A percentile compares a stretch with the other conserved stretches of the same genome.
Evolutionary conservation across 2,888 invertebrate genomes (phyloP).

Genomic region (Spisula solida): DNA sequence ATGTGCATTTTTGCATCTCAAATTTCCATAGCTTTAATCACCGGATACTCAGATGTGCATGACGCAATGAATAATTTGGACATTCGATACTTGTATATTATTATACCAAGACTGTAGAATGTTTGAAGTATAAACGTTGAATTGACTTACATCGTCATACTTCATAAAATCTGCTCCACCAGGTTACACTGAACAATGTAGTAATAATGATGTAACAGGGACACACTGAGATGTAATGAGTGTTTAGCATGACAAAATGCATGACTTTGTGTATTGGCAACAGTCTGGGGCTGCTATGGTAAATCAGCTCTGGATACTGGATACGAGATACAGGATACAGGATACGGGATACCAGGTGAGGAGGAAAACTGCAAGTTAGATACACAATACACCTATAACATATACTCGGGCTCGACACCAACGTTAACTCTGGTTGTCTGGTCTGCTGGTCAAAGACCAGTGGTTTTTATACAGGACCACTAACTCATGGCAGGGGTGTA

Average conservation of each 20-base stretch:
- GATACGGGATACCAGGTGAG: too few relatives aligned
- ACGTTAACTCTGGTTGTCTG: too few relatives aligned
- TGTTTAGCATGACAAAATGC: slow-evolving; percentile 16
- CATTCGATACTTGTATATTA: not conserved
- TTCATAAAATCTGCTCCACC: not conserved
- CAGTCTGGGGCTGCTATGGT: not conserved
- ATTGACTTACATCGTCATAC: not conserved
- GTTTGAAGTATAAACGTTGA: not conserved
- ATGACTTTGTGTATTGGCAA: not conserved
- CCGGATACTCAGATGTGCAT: not conserved
- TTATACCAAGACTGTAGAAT: not conserved
- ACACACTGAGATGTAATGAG: not conserved
- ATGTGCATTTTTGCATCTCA: slow-evolving; percentile 19
- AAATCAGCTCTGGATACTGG: too few relatives aligned
- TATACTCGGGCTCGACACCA: too few relatives aligned
- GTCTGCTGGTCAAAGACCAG: too few relatives aligned
- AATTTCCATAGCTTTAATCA: not conserved
- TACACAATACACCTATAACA: too few relatives aligned
- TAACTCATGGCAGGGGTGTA: too few relatives aligned
- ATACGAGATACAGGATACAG: too few relatives aligned
- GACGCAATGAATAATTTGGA: not conserved
- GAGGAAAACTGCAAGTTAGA: too few relatives aligned
- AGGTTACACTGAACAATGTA: not conserved
- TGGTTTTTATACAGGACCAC: too few relatives aligned
- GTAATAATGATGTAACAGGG: not conserved